Percentiles rank a stretch among this genome's conserved stretches.
These are phyloP conservation scores for Marasmarcha lunaedactyla DNA, from an alignment of 2,888 invertebrate species.

Conservation along the genomic window DNA sequence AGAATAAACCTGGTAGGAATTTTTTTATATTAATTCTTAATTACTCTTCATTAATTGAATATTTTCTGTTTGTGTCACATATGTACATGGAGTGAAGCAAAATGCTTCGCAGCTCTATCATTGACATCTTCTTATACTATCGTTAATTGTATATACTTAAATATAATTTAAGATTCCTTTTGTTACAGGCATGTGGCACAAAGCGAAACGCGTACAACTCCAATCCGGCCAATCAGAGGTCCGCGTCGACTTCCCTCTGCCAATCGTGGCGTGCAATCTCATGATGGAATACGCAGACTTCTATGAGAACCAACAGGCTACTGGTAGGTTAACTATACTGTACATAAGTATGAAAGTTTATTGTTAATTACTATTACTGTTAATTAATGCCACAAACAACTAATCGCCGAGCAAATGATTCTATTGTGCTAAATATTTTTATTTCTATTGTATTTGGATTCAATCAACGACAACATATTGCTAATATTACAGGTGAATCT, in stretches of 20 bases:
- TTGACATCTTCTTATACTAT: too few relatives aligned
- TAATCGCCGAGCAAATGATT: too few relatives aligned
- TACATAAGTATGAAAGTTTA: neutral
- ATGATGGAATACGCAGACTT: constrained; percentile 99
- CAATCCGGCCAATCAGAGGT: constrained; percentile 95
- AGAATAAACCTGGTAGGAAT: constrained; percentile 85
- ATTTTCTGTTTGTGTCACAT: too few relatives aligned
- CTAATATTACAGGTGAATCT: constrained; percentile 78
- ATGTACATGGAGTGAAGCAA: too few relatives aligned
- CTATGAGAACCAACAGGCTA: constrained; percentile 94
- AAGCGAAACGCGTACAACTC: constrained; percentile 91
- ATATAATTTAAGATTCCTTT: too few relatives aligned
- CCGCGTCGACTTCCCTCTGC: constrained; percentile 96
- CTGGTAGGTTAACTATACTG: constrained; percentile 58
- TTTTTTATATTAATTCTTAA: too few relatives aligned
- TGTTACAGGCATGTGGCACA: constrained; percentile 88
- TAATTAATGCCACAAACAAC: neutral
- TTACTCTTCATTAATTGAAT: too few relatives aligned
- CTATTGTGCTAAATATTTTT: too few relatives aligned
- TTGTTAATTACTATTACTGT: constrained; percentile 2
- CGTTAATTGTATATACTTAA: too few relatives aligned
- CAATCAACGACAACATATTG: too few relatives aligned
- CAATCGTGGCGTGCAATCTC: constrained; percentile 96
- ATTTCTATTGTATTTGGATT: too few relatives aligned
- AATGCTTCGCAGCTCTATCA: too few relatives aligned